Conservation (phyloP, 2,113 vertebrate species). For the Gnathonemus echidnorhynchus region DNA sequence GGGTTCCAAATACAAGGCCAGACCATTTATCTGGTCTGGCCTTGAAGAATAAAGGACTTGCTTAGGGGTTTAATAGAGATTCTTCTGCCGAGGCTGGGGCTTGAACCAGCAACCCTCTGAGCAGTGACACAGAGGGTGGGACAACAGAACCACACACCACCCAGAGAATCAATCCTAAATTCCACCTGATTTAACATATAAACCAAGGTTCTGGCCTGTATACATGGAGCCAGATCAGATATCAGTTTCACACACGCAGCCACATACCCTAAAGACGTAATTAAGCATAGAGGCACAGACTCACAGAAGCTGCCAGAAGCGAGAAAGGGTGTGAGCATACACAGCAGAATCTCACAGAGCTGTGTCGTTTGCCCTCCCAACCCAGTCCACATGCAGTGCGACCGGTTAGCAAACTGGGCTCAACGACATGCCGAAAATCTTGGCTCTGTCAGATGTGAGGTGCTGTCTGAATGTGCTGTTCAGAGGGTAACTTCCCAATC, state of each 20-base stretch:
- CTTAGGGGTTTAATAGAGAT: neutral
- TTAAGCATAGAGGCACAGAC: neutral
- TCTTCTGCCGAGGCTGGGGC: neutral
- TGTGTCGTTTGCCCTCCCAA: neutral
- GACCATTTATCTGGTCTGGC: neutral
- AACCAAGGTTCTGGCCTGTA: neutral
- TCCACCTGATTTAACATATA: neutral
- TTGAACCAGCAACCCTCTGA: neutral
- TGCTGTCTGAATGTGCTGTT: neutral
- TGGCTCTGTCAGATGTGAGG: neutral
- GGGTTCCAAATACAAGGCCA: neutral
- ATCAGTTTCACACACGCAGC: neutral
- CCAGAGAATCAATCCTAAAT: neutral
- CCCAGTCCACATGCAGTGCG: neutral
- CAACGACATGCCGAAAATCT: neutral
- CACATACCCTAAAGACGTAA: neutral
- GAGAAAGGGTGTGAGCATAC: neutral
- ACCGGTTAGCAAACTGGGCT: constrained; percentile 3
- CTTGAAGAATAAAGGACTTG: neutral
- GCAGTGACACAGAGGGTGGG: neutral
- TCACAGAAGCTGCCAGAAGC: neutral
- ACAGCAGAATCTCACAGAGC: neutral
- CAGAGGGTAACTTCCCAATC: neutral
- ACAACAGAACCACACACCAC: neutral
- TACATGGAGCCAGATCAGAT: neutral